These are phyloP conservation scores for Ichneumon xanthorius DNA, from an alignment of 2,888 invertebrate genomes.

Conservation along the genomic window DNA sequence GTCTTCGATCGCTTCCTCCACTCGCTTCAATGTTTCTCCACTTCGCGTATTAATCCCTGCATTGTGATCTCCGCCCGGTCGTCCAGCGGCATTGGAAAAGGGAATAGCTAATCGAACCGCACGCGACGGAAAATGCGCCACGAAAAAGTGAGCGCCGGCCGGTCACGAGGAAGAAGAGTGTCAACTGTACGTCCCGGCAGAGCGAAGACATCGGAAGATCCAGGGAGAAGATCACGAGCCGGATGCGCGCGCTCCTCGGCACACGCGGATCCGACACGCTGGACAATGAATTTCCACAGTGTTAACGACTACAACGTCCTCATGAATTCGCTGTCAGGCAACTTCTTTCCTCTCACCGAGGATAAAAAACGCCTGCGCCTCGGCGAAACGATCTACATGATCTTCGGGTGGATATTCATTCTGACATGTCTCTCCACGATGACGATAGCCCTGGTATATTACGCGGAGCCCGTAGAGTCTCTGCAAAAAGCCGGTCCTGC, in stretches of 20 bases:
- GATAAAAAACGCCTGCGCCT: slow-evolving; percentile 21
- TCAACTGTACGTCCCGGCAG: not conserved
- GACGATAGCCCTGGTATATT: slow-evolving; percentile 42
- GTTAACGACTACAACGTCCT: slow-evolving; percentile 67
- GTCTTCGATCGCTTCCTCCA: not conserved
- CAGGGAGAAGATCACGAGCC: not conserved
- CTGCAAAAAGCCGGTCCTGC: slow-evolving; percentile 56
- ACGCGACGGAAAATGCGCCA: not conserved
- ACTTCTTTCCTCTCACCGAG: slow-evolving; percentile 67
- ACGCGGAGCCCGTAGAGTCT: slow-evolving; percentile 40
- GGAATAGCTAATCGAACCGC: not conserved
- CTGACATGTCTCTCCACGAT: slow-evolving; percentile 19
- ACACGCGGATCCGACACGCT: not conserved
- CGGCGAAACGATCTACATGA: slow-evolving; percentile 47
- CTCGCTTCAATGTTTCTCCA: too few species aligned
- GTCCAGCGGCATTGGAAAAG: not conserved
- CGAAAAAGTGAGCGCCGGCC: not conserved
- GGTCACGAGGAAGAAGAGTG: not conserved
- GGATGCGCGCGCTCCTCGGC: not conserved
- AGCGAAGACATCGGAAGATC: not conserved
- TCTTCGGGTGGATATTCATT: slow-evolving; percentile 60
- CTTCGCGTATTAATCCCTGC: too few species aligned
- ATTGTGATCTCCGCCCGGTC: not conserved
- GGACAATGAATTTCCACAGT: slow-evolving; percentile 69
- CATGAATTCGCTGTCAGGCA: slow-evolving; percentile 70